Conservation (phyloP, 2,888 invertebrate species). For the Ischnus inquisitorius region DNA sequence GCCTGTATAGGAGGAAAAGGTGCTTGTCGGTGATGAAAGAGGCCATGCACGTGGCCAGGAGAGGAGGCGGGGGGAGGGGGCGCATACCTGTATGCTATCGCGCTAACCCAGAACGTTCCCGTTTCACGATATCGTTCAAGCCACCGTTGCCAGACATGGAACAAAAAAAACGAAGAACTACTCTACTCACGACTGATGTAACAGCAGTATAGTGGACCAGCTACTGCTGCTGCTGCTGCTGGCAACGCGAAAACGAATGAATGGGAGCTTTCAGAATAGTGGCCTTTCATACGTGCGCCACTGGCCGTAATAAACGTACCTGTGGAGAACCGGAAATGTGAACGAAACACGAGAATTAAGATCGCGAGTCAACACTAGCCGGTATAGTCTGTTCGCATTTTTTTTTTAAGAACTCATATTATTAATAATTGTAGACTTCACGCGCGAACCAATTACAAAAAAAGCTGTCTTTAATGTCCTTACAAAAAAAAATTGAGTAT, state of each 20-base stretch:
- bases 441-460: background rate
- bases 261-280: slow-evolving; percentile 60
- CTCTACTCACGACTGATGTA: slow-evolving; percentile 41
- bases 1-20: background rate
- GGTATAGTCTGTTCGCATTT: background rate
- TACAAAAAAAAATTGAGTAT: too few species aligned
- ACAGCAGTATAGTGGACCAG: slow-evolving; percentile 3
- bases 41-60: slow-evolving; percentile 30
- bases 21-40: slow-evolving; percentile 38
- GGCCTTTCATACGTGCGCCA: slow-evolving; percentile 50
- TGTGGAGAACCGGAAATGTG: slow-evolving; percentile 31
- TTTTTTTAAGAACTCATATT: background rate
- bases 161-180: slow-evolving; percentile 25
- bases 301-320: slow-evolving; percentile 20
- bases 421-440: too few species aligned
- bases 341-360: slow-evolving; percentile 48
- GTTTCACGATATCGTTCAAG: slow-evolving; percentile 54
- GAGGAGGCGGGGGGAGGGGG: background rate
- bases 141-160: slow-evolving; percentile 2
- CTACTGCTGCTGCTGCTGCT: background rate
- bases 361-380: slow-evolving; percentile 17
- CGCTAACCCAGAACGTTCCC: slow-evolving; percentile 50
- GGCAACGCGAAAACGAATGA: slow-evolving; percentile 55
- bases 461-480: background rate
- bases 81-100: slow-evolving; percentile 31